Percentiles rank a stretch among this genome's conserved stretches.
Evolutionary conservation across 2,888 invertebrate species (phyloP).

Genomic region (Stenolophus ochropezus): DNA sequence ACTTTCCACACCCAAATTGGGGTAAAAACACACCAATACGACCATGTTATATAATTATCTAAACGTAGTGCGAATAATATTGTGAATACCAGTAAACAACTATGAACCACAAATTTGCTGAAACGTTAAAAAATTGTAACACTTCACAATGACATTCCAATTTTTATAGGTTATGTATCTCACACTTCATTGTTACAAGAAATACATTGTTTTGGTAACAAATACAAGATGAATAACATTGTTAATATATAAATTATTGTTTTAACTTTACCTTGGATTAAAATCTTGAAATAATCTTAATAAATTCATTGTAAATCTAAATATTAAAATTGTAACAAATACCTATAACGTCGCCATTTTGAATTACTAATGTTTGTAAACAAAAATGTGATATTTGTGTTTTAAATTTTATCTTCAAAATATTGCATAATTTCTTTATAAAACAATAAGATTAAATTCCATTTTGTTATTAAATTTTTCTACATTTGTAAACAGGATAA

Average conservation of each 20-base stretch:
- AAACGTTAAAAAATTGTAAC: conserved; percentile 69
- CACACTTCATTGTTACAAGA: not conserved
- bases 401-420: too few species aligned
- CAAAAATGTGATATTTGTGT: conserved; percentile 12
- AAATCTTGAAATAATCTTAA: conserved; percentile 93
- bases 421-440: too few species aligned
- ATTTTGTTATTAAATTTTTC: too few species aligned
- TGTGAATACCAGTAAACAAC: conserved; percentile 93
- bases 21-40: conserved; percentile 96
- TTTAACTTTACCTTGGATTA: conserved; percentile 85
- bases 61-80: conserved; percentile 91
- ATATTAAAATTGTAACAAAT: conserved; percentile 23
- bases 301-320: conserved; percentile 81
- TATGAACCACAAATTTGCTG: conserved; percentile 98
- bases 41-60: conserved; percentile 93
- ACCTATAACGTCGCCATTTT: conserved; percentile 51
- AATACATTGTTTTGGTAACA: not conserved
- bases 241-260: not conserved
- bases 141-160: conserved; percentile 52
- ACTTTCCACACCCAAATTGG: conserved; percentile 99
- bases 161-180: conserved; percentile 39
- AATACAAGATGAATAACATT: not conserved
- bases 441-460: too few species aligned
- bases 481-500: too few species aligned
- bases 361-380: conserved; percentile 58